Base-by-base conservation (phyloP, 2,888 invertebrate genomes). In the Lycaena phlaeas region DNA sequence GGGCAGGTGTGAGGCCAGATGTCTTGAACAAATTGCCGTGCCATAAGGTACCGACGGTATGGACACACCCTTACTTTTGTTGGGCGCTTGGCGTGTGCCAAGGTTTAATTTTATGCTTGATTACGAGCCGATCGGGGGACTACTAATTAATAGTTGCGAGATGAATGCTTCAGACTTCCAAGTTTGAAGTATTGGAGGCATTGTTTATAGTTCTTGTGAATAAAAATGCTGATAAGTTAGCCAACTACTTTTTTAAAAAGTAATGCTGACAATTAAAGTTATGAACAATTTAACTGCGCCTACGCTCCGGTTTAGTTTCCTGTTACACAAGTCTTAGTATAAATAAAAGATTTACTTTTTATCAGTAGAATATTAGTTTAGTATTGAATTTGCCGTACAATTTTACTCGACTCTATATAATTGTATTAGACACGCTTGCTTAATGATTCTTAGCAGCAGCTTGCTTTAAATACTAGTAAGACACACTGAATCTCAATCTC, bases 21-120 rank as follows among this genome's bases (percentile, higher is more conserved):
- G 84, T 82, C 84, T 84, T 84, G 74, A 78, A 82, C 82, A 81
- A 79, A 81, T 81, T 82, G 70, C 66, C 51, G 61, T 67, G 67
- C 82, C 82, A 82, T 84, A 84, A 76, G 84, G 82, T 71, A 64
- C 77, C 63, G 51, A 52, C 60, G 52, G 70, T 69, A 70, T 72
- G 72, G 76, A 75, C 75, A 70, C 78, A 68, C 79, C 81, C 82
- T 81, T 70, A 73, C 62, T 61, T 66, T 64, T 65, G 70, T 66
- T 56, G 59, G 62, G 56, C 52, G 65, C 67, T 64, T 71, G 81
- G 75, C 82, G 82, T 81, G 82, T 82, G 84, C 82, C 82, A 78
- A 75, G 70, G 71, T 79, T 84, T 82, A 82, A 84, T 84, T 84
- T 84, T 82, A 84, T 79, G 84, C 79, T 81, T 82, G 78, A 84